A percentile compares a stretch with the other conserved stretches of the same genome.
These are phyloP conservation scores for Brachyhypopomus gauderio DNA, from an alignment of 2,113 vertebrate species.

Conservation along the genomic window DNA sequence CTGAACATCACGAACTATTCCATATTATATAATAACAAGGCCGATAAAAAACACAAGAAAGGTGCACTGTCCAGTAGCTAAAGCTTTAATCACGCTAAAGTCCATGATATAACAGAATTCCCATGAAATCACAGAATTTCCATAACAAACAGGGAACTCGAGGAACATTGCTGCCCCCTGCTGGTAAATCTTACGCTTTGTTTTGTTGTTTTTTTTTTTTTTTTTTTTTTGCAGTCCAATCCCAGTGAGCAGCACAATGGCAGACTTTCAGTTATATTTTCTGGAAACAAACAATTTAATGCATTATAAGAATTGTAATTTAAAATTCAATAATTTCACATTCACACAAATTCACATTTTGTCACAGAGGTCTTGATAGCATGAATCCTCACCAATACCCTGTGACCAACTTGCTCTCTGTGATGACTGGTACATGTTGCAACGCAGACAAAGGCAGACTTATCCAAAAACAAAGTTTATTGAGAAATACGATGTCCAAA, in stretches of 20 bases:
- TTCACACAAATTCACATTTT: too few relatives aligned
- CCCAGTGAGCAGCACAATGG: neutral
- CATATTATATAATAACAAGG: neutral
- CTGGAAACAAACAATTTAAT: neutral
- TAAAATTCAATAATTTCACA: too few relatives aligned
- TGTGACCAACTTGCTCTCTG: too few relatives aligned
- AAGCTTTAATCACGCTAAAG: neutral
- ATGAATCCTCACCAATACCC: too few relatives aligned
- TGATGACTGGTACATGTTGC: too few relatives aligned
- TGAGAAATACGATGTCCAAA: too few relatives aligned
- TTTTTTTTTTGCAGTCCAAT: neutral
- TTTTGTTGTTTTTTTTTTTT: neutral
- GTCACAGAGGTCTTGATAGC: too few relatives aligned
- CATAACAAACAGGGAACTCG: neutral
- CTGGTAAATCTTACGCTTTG: neutral
- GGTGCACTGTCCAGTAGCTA: neutral
- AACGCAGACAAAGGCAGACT: too few relatives aligned
- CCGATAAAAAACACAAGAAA: neutral
- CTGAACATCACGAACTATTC: neutral
- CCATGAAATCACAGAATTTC: neutral
- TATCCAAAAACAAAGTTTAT: too few relatives aligned
- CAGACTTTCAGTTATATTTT: neutral
- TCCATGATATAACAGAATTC: constrained; percentile 18
- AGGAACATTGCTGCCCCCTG: constrained; percentile 33
- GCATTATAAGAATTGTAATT: too few relatives aligned